Evolutionary conservation across 1,140 invertebrate genomes (phyloP).

Genomic region (Sinella curviseta): DNA sequence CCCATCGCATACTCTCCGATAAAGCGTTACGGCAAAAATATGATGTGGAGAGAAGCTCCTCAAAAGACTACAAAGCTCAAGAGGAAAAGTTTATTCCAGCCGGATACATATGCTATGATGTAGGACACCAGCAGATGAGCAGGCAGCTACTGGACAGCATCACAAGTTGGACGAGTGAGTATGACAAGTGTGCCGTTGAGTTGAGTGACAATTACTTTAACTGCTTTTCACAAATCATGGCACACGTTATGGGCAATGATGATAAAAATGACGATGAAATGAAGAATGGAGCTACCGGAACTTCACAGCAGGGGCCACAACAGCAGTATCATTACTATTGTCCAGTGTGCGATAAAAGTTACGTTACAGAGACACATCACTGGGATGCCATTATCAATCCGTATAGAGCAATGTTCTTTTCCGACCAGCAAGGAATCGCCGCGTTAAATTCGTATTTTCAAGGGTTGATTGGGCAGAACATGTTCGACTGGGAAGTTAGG

Average conservation of each 20-base stretch:
- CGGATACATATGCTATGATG: slow-evolving; percentile 41
- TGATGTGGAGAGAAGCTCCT: slow-evolving; percentile 34
- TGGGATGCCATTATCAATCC: slow-evolving; percentile 31
- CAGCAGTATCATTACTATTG: slow-evolving; percentile 13
- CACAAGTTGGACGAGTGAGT: slow-evolving; percentile 35
- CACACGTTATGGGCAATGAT: slow-evolving; percentile 12
- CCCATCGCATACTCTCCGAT: slow-evolving; percentile 37
- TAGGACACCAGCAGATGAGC: slow-evolving; percentile 31
- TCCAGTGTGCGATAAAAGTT: slow-evolving; percentile 31
- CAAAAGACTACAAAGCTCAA: neutral
- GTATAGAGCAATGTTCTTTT: slow-evolving; percentile 22
- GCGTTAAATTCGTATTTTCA: slow-evolving; percentile 18
- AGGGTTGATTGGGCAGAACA: slow-evolving; percentile 5
- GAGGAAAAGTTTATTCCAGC: slow-evolving; percentile 24
- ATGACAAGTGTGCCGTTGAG: neutral
- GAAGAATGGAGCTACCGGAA: neutral
- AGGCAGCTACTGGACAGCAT: slow-evolving; percentile 26
- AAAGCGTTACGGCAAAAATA: slow-evolving; percentile 28
- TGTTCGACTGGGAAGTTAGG: slow-evolving; percentile 24
- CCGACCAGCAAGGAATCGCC: neutral
- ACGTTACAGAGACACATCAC: slow-evolving; percentile 23
- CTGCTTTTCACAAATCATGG: slow-evolving; percentile 27
- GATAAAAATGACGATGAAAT: neutral
- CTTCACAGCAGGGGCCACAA: neutral
- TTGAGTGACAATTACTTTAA: slow-evolving; percentile 40